Percentiles rank a stretch among this genome's conserved stretches.
Conservation (phyloP, 1,140 invertebrate species). For the Orius laevigatus region DNA sequence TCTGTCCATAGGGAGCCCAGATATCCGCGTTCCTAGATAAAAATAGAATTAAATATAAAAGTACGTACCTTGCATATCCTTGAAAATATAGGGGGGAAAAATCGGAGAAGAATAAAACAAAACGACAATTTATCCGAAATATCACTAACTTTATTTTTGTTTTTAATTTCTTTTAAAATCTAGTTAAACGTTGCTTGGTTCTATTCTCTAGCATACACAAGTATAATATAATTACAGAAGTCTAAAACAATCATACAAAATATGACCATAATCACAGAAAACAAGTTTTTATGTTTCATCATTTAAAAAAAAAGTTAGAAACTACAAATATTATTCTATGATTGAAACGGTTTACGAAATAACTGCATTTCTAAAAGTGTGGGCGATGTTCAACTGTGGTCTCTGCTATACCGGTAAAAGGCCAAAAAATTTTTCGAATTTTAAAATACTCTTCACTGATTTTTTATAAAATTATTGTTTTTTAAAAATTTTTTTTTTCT, state of each 20-base stretch:
- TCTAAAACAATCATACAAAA: slow-evolving; percentile 13
- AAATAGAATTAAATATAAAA: too few relatives aligned
- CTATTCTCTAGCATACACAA: slow-evolving; percentile 15
- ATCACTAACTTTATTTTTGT: slow-evolving; percentile 14
- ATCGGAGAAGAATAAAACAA: background rate
- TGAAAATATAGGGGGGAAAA: background rate
- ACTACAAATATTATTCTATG: too few relatives aligned
- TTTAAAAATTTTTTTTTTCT: too few relatives aligned
- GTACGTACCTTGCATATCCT: too few relatives aligned
- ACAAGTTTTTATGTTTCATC: background rate
- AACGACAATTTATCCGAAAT: slow-evolving; percentile 13
- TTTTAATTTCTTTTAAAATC: slow-evolving; percentile 4
- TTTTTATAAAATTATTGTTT: too few relatives aligned
- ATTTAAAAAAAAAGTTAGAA: background rate
- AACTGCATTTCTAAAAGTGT: too few relatives aligned
- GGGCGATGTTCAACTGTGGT: background rate
- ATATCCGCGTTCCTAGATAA: too few relatives aligned
- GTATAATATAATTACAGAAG: slow-evolving; percentile 12
- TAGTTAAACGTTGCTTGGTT: slow-evolving; percentile 10
- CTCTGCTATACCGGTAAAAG: background rate
- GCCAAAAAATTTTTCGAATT: too few relatives aligned
- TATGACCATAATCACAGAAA: slow-evolving; percentile 14
- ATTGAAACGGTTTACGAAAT: too few relatives aligned
- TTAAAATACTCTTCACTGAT: too few relatives aligned
- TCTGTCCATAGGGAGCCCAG: too few relatives aligned